These are phyloP conservation scores for Temnothorax curvispinosus DNA, from an alignment of 1,140 invertebrate species.

Conservation along the genomic window DNA sequence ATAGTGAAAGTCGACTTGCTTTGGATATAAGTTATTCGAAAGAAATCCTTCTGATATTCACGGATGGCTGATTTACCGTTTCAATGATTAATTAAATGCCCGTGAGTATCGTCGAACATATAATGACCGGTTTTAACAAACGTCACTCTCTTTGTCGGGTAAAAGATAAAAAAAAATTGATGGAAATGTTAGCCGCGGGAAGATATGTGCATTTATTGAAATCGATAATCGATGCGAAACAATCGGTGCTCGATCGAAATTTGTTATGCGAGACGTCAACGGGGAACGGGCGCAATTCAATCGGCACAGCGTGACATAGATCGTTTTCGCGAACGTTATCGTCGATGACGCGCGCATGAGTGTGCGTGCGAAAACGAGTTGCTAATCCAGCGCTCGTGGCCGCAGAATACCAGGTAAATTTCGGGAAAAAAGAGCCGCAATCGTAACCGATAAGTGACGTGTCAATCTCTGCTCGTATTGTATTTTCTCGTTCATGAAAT, in stretches of 20 bases:
- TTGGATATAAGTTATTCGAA: background rate
- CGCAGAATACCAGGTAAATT: conserved; percentile 64
- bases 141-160: conserved; percentile 3
- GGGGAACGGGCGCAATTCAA: conserved; percentile 59
- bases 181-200: conserved; percentile 30
- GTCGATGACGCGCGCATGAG: conserved; percentile 69
- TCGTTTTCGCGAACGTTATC: conserved; percentile 69
- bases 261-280: conserved; percentile 72
- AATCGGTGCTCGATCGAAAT: conserved; percentile 69
- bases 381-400: conserved; percentile 61
- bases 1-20: background rate
- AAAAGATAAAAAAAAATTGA: conserved; percentile 1
- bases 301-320: conserved; percentile 65
- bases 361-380: conserved; percentile 61
- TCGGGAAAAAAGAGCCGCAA: background rate
- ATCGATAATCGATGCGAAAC: conserved; percentile 67
- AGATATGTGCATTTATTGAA: conserved; percentile 32
- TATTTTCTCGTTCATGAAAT: background rate
- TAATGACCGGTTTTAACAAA: conserved; percentile 7
- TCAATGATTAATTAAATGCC: conserved; percentile 15
- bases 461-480: background rate
- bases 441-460: background rate
- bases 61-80: background rate
- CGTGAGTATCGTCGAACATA: background rate
- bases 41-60: background rate